Evolutionary conservation across 1,140 invertebrate genomes (phyloP).

Genomic region (Ceratina japonica): DNA sequence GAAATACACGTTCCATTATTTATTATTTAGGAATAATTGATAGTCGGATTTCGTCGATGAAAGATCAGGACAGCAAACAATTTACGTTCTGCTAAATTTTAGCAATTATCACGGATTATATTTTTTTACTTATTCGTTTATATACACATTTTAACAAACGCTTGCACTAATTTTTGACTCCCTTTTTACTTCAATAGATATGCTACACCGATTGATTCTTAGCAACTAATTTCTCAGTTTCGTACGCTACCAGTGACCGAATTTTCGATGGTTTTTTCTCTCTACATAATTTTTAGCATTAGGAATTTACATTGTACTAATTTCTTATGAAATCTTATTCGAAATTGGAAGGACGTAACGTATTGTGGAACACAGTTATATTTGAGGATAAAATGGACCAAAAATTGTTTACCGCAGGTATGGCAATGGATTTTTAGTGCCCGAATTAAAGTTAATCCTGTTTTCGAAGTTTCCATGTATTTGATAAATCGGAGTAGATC

Average conservation of each 20-base stretch:
- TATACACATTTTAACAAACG: constrained; percentile 9
- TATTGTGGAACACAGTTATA: constrained; percentile 20
- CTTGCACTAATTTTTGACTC: background rate
- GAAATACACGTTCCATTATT: background rate
- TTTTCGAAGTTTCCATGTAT: constrained; percentile 27
- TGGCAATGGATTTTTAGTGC: constrained; percentile 6
- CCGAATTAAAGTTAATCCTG: background rate
- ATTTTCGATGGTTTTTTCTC: background rate
- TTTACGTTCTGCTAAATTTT: background rate
- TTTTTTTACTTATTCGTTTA: constrained; percentile 20
- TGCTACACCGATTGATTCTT: background rate
- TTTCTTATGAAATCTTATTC: background rate
- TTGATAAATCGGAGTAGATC: constrained; percentile 7
- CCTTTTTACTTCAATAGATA: background rate
- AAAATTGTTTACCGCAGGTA: constrained; percentile 31
- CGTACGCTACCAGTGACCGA: background rate
- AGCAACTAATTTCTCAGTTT: constrained; percentile 4
- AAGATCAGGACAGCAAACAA: background rate
- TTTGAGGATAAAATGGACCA: constrained; percentile 51
- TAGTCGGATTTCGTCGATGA: background rate
- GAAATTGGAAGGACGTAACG: background rate
- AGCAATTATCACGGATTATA: background rate
- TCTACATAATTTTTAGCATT: background rate
- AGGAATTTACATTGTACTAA: background rate
- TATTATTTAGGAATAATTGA: constrained; percentile 3